Conservation (phyloP, 2,113 vertebrate species). For the zebrafish (Danio rerio) region DNA sequence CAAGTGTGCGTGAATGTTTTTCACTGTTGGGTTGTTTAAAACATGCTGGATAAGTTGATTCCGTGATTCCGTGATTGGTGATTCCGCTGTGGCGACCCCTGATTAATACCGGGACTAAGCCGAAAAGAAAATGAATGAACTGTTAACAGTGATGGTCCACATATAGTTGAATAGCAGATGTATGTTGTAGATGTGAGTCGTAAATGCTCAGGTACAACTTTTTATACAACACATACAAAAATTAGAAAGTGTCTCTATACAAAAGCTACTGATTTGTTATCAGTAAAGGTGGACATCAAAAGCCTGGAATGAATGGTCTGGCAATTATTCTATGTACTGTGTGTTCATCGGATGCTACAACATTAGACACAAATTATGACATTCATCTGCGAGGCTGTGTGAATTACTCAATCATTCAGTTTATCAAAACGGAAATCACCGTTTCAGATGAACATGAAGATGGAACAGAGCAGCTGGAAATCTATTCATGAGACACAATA, state of each 20-base stretch:
- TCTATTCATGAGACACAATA: not conserved
- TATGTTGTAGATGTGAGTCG: not conserved
- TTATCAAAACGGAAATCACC: slow-evolving; percentile 8
- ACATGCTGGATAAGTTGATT: no score
- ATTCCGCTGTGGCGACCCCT: no score
- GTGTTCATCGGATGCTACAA: not conserved
- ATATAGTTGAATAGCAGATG: not conserved
- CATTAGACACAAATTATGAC: slow-evolving; percentile 4
- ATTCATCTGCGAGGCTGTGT: slow-evolving; percentile 2
- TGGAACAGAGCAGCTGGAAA: slow-evolving; percentile 21
- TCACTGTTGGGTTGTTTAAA: no score
- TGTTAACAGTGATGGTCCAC: not conserved
- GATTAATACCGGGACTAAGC: no score
- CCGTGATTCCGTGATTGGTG: no score
- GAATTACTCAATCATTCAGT: slow-evolving; percentile 15
- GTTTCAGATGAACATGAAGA: not conserved
- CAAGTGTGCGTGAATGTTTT: no score
- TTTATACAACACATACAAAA: not conserved
- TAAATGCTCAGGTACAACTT: not conserved
- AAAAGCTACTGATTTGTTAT: not conserved
- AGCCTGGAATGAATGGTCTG: not conserved
- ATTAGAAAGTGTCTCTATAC: not conserved
- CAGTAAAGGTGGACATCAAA: not conserved
- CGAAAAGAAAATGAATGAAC: not conserved
- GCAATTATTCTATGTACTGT: not conserved